Base-by-base conservation (phyloP, 2,113 vertebrate genomes). In the Rostratula benghalensis region DNA sequence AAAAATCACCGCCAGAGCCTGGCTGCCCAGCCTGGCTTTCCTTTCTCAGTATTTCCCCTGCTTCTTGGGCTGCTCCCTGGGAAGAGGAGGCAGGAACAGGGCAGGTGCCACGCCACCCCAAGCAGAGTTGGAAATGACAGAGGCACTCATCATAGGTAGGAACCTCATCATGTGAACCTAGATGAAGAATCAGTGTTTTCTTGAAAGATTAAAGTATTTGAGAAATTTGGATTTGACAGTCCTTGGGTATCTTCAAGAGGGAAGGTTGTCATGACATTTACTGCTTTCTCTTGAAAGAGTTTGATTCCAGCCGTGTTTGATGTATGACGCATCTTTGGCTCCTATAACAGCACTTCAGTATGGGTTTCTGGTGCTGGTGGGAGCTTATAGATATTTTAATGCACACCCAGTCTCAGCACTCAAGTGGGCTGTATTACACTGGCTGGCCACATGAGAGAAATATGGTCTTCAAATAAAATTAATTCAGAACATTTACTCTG, bases 211-310 rank as follows among this genome's bases (percentile, higher is more conserved):
- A 45, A 84, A 48, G 24, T 37, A 41, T 74, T 77, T 50, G 69
- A 87, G 33, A 75, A 87, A 54, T 82, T 82, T 54, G 37, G n/a
- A 45, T 70, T 74, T 91, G 56, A 43, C 69, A 70, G 22, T 59
- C 46, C 56, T 51, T 78, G 43, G 17, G 25, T 63, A 63, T 50
- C 37, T 75, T 64, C 53, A 93, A 82, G 37, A 71, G 48, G 14
- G 67, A 30, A 69, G 18, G 24, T 33, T 83, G 43, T 18, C 23
- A 73, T 30, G 39, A 24, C 31, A 51, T 76, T 93, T 84, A 25
- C 71, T 75, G 41, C 33, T 70, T 87, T 74, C 39, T 79, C 21
- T 85, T 73, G 53, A 64, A 92, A 92, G 33, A 60, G 10, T 16
- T 59, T 35, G 48, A 8, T 12, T 80, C 35, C 33, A 51, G 0